phyloP scores from a whole-genome alignment of 2,888 invertebrate species.

The Gymnocheta viridis region DNA sequence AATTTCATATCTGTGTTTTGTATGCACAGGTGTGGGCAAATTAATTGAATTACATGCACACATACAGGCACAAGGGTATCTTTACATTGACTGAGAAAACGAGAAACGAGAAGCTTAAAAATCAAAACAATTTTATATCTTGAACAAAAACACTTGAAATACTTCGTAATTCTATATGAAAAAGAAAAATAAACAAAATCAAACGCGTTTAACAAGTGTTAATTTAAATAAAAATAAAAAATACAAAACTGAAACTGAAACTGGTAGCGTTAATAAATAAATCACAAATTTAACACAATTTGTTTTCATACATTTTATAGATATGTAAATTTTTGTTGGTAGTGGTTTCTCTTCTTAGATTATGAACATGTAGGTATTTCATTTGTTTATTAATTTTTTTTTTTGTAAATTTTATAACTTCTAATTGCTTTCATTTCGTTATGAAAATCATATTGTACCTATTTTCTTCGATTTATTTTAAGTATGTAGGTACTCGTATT shows the following conservation, averaged over 20 bases:
- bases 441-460: no score
- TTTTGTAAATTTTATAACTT: no score
- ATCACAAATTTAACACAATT: conserved; percentile 50
- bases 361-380: no score
- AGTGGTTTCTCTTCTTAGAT: background rate
- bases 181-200: conserved; percentile 40
- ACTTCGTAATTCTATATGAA: conserved; percentile 7
- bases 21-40: background rate
- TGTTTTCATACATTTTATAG: background rate
- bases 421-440: no score
- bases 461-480: no score
- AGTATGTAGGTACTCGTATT: no score
- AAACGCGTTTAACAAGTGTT: conserved; percentile 55
- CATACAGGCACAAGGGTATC: background rate
- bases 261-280: conserved; percentile 48
- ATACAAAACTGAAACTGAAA: conserved; percentile 28
- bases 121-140: conserved; percentile 18
- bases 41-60: background rate
- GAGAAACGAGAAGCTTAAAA: background rate
- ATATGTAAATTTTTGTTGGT: background rate
- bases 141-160: conserved; percentile 2
- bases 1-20: background rate
- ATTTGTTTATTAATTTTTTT: no score
- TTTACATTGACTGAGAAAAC: conserved; percentile 26
- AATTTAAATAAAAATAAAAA: conserved; percentile 22